phyloP scores from a whole-genome alignment of 2,888 invertebrate species.

The Abrostola triplasia region DNA sequence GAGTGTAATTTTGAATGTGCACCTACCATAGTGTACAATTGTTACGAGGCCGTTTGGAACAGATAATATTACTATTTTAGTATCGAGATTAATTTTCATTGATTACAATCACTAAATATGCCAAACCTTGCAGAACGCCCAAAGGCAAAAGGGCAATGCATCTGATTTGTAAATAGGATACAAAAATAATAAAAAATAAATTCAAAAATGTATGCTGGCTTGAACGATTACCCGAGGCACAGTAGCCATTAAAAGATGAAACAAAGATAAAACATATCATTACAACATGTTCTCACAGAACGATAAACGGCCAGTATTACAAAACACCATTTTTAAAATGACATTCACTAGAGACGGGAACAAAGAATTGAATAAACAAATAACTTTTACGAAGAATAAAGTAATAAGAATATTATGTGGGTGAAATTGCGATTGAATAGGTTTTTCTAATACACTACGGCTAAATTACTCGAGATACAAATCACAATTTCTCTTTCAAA shows the following conservation, averaged over 20 bases:
- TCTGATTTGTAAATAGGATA: too few species aligned
- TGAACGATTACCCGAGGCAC: slow-evolving; percentile 12
- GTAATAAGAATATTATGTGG: slow-evolving; percentile 21
- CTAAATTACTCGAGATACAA: slow-evolving; percentile 45
- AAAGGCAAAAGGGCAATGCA: too few species aligned
- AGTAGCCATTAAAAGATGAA: slow-evolving; percentile 25
- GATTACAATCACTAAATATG: too few species aligned
- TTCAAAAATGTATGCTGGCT: not conserved
- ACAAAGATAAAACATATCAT: slow-evolving; percentile 27
- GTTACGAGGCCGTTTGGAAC: slow-evolving; percentile 39
- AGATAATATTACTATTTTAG: slow-evolving; percentile 3
- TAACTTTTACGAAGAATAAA: slow-evolving; percentile 32
- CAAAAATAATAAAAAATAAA: too few species aligned
- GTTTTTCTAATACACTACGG: slow-evolving; percentile 21
- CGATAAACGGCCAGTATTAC: slow-evolving; percentile 25
- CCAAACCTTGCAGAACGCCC: too few species aligned
- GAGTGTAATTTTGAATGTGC: slow-evolving; percentile 30
- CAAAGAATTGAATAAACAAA: slow-evolving; percentile 23
- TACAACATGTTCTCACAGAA: slow-evolving; percentile 33
- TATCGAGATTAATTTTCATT: not conserved
- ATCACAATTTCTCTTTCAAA: slow-evolving; percentile 44
- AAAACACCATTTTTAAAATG: slow-evolving; percentile 38
- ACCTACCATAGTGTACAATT: slow-evolving; percentile 20
- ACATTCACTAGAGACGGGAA: slow-evolving; percentile 29
- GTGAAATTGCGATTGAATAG: slow-evolving; percentile 39